These are phyloP conservation scores for Catocala fraxini DNA, from an alignment of 2,888 invertebrate species.

Conservation along the genomic window DNA sequence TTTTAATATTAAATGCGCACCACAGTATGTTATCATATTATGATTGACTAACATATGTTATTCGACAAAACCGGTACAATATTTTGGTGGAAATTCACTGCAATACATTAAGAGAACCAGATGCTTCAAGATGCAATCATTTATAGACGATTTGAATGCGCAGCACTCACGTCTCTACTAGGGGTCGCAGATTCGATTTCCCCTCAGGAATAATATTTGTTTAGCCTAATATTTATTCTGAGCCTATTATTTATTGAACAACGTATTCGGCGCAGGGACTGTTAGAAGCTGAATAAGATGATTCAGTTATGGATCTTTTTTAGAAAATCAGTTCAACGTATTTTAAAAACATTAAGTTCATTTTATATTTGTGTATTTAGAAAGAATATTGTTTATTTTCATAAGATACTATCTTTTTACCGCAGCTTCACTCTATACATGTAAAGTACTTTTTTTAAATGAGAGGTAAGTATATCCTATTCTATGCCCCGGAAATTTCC, in stretches of 20 bases:
- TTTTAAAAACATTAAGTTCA: too few species aligned
- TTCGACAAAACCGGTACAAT: neutral
- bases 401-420: too few species aligned
- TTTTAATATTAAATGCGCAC: too few species aligned
- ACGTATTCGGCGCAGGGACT: constrained; percentile 8
- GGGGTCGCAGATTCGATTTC: constrained; percentile 14
- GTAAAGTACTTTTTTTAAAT: too few species aligned
- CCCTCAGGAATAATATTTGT: constrained; percentile 18
- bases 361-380: too few species aligned
- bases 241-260: constrained; percentile 18
- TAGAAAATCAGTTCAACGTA: too few species aligned
- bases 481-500: too few species aligned
- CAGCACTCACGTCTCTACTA: neutral
- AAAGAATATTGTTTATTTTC: too few species aligned
- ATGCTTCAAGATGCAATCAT: constrained; percentile 1
- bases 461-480: too few species aligned
- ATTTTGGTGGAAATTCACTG: neutral
- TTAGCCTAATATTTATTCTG: constrained; percentile 18
- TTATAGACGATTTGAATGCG: constrained; percentile 21
- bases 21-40: too few species aligned
- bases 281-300: neutral
- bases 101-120: neutral
- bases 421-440: too few species aligned
- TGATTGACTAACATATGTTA: neutral
- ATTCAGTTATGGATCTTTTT: too few species aligned